Percentiles rank a stretch among this genome's conserved stretches.
Evolutionary conservation across 2,888 invertebrate genomes (phyloP).

Genomic region (Patella caerulea): DNA sequence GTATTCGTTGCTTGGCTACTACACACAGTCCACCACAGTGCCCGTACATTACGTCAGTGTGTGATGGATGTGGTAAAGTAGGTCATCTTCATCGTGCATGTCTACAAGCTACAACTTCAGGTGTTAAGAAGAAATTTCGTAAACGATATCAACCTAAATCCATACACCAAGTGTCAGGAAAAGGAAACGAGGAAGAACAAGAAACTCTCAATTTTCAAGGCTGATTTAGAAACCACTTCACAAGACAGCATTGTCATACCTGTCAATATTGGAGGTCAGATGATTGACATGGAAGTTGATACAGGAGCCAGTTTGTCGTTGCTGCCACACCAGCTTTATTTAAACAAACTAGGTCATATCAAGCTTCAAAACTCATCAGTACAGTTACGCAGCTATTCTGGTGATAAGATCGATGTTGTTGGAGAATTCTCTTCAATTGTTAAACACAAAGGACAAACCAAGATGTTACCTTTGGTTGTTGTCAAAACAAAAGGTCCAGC

Average conservation of each 20-base stretch:
- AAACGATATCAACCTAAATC: constrained; percentile 4
- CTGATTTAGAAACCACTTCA: background rate
- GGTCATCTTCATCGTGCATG: too few relatives aligned
- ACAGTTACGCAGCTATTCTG: too few relatives aligned
- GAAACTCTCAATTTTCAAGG: background rate
- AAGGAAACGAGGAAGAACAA: too few relatives aligned
- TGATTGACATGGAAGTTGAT: constrained; percentile 39
- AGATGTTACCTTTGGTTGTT: constrained; percentile 16
- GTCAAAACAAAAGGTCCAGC: constrained; percentile 25
- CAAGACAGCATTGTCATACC: background rate
- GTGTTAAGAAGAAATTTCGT: constrained; percentile 18
- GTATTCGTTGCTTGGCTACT: too few relatives aligned
- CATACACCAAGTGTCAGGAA: constrained; percentile 1
- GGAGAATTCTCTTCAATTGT: constrained; percentile 26
- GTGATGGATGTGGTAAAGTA: too few relatives aligned
- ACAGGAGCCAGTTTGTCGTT: constrained; percentile 11
- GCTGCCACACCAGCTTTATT: too few relatives aligned
- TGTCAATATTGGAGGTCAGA: background rate
- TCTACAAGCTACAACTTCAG: too few relatives aligned
- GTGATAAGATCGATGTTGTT: too few relatives aligned
- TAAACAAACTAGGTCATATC: too few relatives aligned
- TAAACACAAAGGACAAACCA: constrained; percentile 28
- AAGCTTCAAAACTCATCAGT: background rate
- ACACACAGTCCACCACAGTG: too few relatives aligned
- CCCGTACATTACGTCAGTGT: too few relatives aligned